Evolutionary conservation across 2,797 vertebrate genomes (phyloP), one percentile per base, ranked within the genome.

Genomic region (Lateolabrax maculatus): DNA sequence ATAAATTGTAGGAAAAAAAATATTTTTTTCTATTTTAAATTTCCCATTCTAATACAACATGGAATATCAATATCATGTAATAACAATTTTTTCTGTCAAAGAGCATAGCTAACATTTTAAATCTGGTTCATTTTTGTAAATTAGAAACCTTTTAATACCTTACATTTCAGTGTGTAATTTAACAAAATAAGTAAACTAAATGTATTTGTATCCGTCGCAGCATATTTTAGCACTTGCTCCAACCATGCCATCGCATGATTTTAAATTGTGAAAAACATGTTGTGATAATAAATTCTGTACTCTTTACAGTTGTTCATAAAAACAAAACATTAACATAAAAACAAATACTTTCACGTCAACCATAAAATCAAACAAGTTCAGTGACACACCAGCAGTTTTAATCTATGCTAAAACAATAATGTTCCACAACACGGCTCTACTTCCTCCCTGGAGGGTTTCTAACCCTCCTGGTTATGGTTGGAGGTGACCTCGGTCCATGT

Each of bases 401-500:
- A 60, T 81, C 69, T 36, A 34, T 52, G 18, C 41, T 34, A 43
- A 65, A 78, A 56, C 60, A 66, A 68, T 21, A 44, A 9, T 10
- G 76, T 52, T 34, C 60, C 62, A 68, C 68, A 53, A 44, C 61
- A 23, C 36, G 2, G n/a, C 49, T 19, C 25, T 9, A 29, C 37
- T 9, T 64, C 18, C 25, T 62, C 71, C 53, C 81, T 9, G 13
- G 51, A 66, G 83, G 65, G 39, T 48, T 65, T 27, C 43, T 70
- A 67, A 79, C 52, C 53, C 72, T 71, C 11, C 18, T 63, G 55
- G 21, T 21, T 34, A 77, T 66, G 78, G 60, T 75, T 86, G 81
- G 80, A 89, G 88, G 89, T 90, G 84, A 92, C 87, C 88, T 39
- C 19, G 9, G 64, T 29, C 74, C 83, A 58, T 72, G 72, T 85